These are phyloP conservation scores for Drosophila repletoides DNA, from an alignment of 1,140 invertebrate genomes.

Conservation along the genomic window DNA sequence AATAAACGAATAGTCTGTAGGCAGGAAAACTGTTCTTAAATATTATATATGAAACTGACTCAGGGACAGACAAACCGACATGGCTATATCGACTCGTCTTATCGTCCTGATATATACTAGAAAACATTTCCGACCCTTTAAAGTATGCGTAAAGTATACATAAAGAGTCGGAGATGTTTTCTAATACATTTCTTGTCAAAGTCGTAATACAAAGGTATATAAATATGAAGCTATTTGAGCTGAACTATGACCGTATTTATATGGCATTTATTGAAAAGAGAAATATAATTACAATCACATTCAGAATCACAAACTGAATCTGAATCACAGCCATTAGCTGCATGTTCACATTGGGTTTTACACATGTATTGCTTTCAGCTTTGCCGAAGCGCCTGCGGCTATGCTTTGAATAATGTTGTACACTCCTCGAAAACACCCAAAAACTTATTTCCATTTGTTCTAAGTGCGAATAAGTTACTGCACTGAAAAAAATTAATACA, in stretches of 20 bases:
- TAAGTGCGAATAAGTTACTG: too few species aligned
- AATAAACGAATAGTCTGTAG: too few species aligned
- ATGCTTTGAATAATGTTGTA: slow-evolving; percentile 62
- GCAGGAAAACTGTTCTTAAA: too few species aligned
- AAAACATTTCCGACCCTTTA: too few species aligned
- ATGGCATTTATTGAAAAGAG: slow-evolving; percentile 35
- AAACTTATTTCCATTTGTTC: neutral
- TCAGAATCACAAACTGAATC: slow-evolving; percentile 1
- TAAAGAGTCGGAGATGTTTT: too few species aligned
- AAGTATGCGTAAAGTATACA: too few species aligned
- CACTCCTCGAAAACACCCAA: neutral
- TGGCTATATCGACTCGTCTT: too few species aligned
- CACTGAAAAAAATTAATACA: too few species aligned
- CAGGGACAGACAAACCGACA: too few species aligned
- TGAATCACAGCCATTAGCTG: slow-evolving; percentile 54
- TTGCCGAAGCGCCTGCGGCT: slow-evolving; percentile 48
- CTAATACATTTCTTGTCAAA: too few species aligned
- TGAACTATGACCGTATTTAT: slow-evolving; percentile 25
- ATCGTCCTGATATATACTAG: too few species aligned
- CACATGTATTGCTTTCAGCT: slow-evolving; percentile 68
- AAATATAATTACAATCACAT: slow-evolving; percentile 6
- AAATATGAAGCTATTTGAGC: slow-evolving; percentile 19
- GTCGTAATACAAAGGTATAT: too few species aligned
- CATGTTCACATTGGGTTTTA: slow-evolving; percentile 75
- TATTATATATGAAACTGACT: neutral